Base-by-base conservation (phyloP, 2,888 invertebrate species). In the Andrena camellia region DNA sequence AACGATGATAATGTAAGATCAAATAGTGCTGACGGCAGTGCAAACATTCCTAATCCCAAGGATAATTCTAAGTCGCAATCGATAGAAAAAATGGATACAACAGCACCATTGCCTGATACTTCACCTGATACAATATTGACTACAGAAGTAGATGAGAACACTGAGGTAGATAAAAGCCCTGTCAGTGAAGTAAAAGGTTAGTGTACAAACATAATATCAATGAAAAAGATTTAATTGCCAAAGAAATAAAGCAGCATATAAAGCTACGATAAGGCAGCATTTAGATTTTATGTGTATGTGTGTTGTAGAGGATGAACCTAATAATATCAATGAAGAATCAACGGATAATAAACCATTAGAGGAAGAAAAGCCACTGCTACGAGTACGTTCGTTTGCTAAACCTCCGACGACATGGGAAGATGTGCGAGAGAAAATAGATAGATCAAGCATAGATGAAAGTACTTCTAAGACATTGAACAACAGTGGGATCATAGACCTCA, bases 361-460 rank as follows among this genome's bases (percentile, higher is more conserved):
- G 54, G 75, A 71, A 52, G 77, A 81, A 26, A 88, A 87, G 42
- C 90, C 91, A 67, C 17, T 88, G 4, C 64, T 92, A 63, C 89
- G 92, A 74, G 88, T 93, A 31, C 85, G 92, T 48, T 90, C 92
- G 10, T 93, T 93, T 78, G 93, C 93, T 2, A 93, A 92, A 76
- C 90, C 90, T 29, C 91, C 92, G 0, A 88, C 84, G 1, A 91
- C 90, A 0, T 93, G 92, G 92, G 78, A 90, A 23, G 91, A 90
- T 63, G 85, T 70, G 68, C 88, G 85, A 63, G 88, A 88, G 35
- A 82, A 76, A 35, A 10, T 10, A 5, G 60, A 70, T 5, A 70
- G 68, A 20, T 29, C 31, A 1, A 20, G 33, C 10, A 2, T 8
- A 62, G 26, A 26, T 26, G 63, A 59, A 29, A n/a, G 23, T 7